phyloP scores from a whole-genome alignment of 2,113 vertebrate species.

The Corapipo altera region DNA sequence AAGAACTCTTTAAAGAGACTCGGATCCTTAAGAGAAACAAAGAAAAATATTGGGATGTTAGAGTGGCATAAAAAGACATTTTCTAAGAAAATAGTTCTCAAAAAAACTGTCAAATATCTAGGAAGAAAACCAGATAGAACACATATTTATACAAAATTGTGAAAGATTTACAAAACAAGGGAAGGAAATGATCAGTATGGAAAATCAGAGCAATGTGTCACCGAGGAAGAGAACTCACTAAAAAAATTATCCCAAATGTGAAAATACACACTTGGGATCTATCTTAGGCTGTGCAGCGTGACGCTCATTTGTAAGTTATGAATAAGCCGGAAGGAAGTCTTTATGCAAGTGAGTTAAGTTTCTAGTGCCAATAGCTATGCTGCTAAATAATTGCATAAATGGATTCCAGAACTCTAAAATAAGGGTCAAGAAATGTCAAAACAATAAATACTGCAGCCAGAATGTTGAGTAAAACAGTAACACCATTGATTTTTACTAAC shows the following conservation, averaged over 20 bases:
- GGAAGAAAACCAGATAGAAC: not conserved
- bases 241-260: not conserved
- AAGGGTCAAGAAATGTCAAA: not conserved
- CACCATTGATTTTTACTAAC: not conserved
- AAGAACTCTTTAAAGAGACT: not conserved
- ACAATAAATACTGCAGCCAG: not conserved
- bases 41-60: not conserved
- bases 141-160: not conserved
- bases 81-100: not conserved
- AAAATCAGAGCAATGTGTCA: not conserved
- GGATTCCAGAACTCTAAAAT: not conserved
- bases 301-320: not conserved
- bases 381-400: not conserved
- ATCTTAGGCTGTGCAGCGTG: not conserved
- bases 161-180: not conserved
- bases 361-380: not conserved
- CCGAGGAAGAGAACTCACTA: not conserved
- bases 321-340: not conserved
- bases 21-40: not conserved
- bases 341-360: not conserved
- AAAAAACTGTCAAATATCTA: not conserved
- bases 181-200: not conserved
- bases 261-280: not conserved
- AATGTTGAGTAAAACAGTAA: not conserved
- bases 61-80: not conserved